These are phyloP conservation scores for Vipera latastei DNA, from an alignment of 2,797 vertebrate genomes.

Conservation along the genomic window DNA sequence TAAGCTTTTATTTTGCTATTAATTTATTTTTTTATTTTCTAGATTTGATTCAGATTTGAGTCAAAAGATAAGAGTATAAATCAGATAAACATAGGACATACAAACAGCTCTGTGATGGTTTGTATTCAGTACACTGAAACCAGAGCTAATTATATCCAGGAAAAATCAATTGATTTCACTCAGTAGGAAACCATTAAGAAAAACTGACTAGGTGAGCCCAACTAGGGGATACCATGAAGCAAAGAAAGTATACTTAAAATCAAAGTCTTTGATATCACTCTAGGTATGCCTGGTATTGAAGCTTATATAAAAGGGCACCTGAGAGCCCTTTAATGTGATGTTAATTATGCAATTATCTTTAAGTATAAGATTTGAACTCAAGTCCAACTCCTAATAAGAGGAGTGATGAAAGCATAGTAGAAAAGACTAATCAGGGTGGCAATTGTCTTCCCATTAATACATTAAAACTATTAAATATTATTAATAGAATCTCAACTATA, in stretches of 20 bases:
- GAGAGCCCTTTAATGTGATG: not conserved
- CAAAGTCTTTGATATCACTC: not conserved
- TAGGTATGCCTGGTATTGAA: too few relatives aligned
- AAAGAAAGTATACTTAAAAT: not conserved
- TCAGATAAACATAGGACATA: not conserved
- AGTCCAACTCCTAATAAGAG: not conserved
- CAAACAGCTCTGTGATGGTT: not conserved
- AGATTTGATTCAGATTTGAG: not conserved
- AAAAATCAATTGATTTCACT: not conserved
- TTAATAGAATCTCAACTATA: not conserved
- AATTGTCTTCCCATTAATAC: not conserved
- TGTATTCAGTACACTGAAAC: not conserved
- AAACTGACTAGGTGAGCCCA: not conserved
- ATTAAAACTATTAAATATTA: not conserved
- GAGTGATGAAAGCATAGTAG: not conserved
- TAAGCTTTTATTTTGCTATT: not conserved
- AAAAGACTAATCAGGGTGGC: not conserved
- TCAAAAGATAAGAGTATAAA: not conserved
- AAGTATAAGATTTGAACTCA: not conserved
- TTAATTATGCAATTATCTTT: not conserved
- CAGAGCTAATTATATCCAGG: not conserved
- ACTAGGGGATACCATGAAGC: not conserved
- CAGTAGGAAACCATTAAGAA: not conserved
- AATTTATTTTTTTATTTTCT: not conserved
- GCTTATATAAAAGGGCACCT: not conserved